Conservation (phyloP, 2,113 vertebrate species). For the Speoplatyrhinus poulsoni region DNA sequence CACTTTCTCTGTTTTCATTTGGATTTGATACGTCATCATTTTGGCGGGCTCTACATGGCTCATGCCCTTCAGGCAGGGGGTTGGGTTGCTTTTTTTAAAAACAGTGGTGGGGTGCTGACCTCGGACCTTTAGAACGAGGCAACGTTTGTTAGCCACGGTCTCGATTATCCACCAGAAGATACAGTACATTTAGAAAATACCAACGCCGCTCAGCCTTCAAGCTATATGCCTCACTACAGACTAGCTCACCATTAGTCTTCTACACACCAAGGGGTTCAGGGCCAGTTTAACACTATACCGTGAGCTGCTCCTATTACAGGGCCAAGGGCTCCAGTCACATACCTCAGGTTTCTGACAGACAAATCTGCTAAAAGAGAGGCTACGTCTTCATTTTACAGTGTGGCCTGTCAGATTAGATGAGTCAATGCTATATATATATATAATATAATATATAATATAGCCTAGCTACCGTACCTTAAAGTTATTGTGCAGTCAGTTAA, state of each 20-base stretch:
- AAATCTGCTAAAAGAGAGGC: no score
- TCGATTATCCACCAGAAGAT: constrained; percentile 27
- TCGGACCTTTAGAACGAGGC: background rate
- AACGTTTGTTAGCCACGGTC: constrained; percentile 18
- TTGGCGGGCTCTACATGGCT: constrained; percentile 9
- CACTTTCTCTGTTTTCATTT: background rate
- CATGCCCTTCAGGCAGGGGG: constrained; percentile 19
- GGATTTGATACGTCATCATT: constrained; percentile 3
- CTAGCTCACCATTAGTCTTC: constrained; percentile 37
- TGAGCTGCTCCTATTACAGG: constrained; percentile 59
- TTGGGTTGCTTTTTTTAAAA: constrained; percentile 10
- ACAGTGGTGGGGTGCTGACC: background rate
- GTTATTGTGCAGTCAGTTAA: no score
- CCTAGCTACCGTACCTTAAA: background rate
- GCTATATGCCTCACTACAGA: constrained; percentile 18
- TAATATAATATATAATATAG: constrained; percentile 20
- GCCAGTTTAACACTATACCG: constrained; percentile 31
- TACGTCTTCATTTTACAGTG: no score
- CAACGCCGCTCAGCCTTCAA: constrained; percentile 22
- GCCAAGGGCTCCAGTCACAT: constrained; percentile 57
- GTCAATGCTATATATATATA: background rate
- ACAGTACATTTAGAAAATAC: constrained; percentile 25
- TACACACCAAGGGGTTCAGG: constrained; percentile 30
- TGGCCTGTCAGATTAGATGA: background rate
- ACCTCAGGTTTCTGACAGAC: constrained; percentile 42